phyloP scores from a whole-genome alignment of 2,888 invertebrate species.

The Amiota minor region DNA sequence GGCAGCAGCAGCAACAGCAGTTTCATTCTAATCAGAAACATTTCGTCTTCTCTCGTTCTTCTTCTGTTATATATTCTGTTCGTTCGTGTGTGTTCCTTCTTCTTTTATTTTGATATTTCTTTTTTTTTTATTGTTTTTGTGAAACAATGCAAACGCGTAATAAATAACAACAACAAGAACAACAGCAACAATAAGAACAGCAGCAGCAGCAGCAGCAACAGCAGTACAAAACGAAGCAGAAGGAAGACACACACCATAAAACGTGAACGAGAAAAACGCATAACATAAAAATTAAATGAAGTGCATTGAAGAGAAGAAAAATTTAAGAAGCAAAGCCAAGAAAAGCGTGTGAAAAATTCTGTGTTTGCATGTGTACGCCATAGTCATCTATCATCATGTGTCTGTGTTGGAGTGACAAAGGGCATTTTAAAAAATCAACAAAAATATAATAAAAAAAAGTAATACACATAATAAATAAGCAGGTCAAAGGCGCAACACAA shows the following conservation, averaged over 20 bases:
- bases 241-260: background rate
- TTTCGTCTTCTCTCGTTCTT: no score
- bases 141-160: slow-evolving; percentile 29
- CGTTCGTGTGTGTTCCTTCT: no score
- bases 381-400: background rate
- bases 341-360: slow-evolving; percentile 15
- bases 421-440: background rate
- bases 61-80: no score
- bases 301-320: background rate
- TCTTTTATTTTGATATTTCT: no score
- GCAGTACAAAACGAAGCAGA: no score
- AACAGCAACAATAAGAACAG: background rate
- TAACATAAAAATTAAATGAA: background rate
- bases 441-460: background rate
- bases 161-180: slow-evolving; percentile 23
- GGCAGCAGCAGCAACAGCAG: background rate
- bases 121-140: background rate
- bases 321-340: background rate
- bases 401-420: background rate
- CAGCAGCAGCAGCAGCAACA: background rate
- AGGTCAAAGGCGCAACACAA: slow-evolving; percentile 66
- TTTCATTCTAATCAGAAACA: slow-evolving; percentile 6
- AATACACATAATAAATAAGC: slow-evolving; percentile 44
- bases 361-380: background rate
- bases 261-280: background rate